A percentile compares a stretch with the other conserved stretches of the same genome.
These are phyloP conservation scores for Eptesicus fuscus DNA, from an alignment of 2,113 vertebrate genomes.

Conservation along the genomic window DNA sequence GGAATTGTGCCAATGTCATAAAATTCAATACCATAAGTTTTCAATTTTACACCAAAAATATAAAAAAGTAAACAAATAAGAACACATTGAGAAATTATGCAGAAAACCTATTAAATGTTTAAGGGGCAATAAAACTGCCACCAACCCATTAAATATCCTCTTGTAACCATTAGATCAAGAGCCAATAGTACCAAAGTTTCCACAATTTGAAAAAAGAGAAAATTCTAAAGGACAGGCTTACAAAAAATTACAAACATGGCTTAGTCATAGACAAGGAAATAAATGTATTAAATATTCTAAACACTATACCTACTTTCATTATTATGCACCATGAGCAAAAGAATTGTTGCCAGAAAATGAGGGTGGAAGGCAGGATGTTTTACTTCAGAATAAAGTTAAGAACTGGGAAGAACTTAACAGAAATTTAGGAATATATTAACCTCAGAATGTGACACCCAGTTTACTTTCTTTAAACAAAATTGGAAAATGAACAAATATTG, in stretches of 20 bases:
- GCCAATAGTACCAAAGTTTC: slow-evolving; percentile 72
- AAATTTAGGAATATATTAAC: background rate
- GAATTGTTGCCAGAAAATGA: background rate
- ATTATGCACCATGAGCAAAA: background rate
- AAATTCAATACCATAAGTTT: slow-evolving; percentile 72
- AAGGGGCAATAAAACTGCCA: slow-evolving; percentile 81
- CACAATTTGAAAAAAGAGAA: slow-evolving; percentile 60
- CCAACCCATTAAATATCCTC: slow-evolving; percentile 72
- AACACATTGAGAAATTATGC: slow-evolving; percentile 76
- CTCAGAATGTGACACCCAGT: background rate
- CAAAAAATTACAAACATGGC: slow-evolving; percentile 1
- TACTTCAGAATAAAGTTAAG: background rate
- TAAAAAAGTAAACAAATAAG: slow-evolving; percentile 80
- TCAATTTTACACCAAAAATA: slow-evolving; percentile 76
- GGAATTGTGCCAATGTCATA: slow-evolving; percentile 67
- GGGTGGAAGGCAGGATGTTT: background rate
- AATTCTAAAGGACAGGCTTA: background rate
- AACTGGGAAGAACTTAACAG: background rate
- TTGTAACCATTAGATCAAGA: slow-evolving; percentile 58
- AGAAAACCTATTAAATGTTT: slow-evolving; percentile 79
- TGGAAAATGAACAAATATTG: background rate
- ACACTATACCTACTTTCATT: background rate
- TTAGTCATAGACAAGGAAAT: background rate
- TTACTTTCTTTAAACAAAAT: background rate
- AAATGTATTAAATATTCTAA: background rate